phyloP scores from a whole-genome alignment of 2,797 vertebrate species.

The Iguana delicatissima region DNA sequence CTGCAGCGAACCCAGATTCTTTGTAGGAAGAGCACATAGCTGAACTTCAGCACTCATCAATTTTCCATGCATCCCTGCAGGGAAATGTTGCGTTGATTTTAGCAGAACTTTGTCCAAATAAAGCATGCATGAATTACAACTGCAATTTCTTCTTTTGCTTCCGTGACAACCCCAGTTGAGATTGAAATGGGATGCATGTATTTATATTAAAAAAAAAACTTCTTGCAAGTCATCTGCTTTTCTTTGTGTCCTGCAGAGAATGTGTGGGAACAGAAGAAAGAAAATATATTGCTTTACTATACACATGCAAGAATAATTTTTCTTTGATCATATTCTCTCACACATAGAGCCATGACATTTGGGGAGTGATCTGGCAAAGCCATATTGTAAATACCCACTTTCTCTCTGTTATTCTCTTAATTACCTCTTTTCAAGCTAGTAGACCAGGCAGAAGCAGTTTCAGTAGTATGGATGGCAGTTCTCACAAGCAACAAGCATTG shows the following conservation, averaged over 20 bases:
- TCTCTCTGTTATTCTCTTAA: neutral
- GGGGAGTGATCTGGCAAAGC: neutral
- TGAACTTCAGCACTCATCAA: neutral
- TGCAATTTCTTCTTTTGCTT: neutral
- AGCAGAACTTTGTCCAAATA: neutral
- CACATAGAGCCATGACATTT: neutral
- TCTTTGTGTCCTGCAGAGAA: neutral
- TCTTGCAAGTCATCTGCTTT: neutral
- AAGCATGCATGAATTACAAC: neutral
- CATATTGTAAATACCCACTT: neutral
- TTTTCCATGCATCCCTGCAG: neutral
- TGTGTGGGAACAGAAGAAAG: neutral
- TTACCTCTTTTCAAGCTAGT: neutral
- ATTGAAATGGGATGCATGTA: neutral
- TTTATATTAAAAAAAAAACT: neutral
- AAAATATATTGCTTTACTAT: neutral
- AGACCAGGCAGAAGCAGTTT: neutral
- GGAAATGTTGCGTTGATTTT: neutral
- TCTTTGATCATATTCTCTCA: neutral
- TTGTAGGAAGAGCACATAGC: neutral
- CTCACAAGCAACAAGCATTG: neutral
- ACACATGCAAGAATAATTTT: accelerated
- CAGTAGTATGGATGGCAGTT: neutral
- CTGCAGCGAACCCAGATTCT: neutral
- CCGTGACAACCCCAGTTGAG: neutral